phyloP scores from a whole-genome alignment of 2,888 invertebrate species.

The Melinaea menophilus region DNA sequence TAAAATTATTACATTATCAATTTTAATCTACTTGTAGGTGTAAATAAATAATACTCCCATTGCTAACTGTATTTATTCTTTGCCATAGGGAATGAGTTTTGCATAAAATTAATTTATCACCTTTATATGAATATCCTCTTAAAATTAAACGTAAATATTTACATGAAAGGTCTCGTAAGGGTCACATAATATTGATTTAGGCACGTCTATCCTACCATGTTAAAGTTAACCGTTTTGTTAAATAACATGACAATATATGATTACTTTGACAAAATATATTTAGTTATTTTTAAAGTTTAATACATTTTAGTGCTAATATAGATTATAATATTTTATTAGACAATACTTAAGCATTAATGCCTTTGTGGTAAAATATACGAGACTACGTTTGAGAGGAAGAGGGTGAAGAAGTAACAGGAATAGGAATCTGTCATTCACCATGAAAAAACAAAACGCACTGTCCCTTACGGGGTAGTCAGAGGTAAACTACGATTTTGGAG shows the following conservation, averaged over 20 bases:
- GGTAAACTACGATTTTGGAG: too few species aligned
- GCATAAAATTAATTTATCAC: slow-evolving; percentile 38
- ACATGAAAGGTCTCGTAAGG: slow-evolving; percentile 26
- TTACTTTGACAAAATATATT: not conserved
- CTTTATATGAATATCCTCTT: slow-evolving; percentile 36
- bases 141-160: slow-evolving; percentile 40
- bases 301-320: too few species aligned
- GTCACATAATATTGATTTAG: slow-evolving; percentile 35
- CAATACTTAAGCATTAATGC: too few species aligned
- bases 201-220: slow-evolving; percentile 23
- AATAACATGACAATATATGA: slow-evolving; percentile 1
- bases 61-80: slow-evolving; percentile 3
- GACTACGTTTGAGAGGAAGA: too few species aligned
- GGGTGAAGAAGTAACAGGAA: too few species aligned
- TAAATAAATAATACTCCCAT: slow-evolving; percentile 15
- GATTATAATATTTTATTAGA: too few species aligned
- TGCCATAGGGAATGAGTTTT: slow-evolving; percentile 30
- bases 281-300: not conserved
- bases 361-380: too few species aligned
- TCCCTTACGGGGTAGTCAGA: too few species aligned
- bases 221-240: slow-evolving; percentile 14
- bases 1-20: not conserved
- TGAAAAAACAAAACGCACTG: too few species aligned
- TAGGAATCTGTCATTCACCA: too few species aligned
- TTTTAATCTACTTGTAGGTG: slow-evolving; percentile 12